Percentiles rank a stretch among this genome's conserved stretches.
Evolutionary conservation across 2,888 invertebrate genomes (phyloP).

Genomic region (Harmothoe impar): DNA sequence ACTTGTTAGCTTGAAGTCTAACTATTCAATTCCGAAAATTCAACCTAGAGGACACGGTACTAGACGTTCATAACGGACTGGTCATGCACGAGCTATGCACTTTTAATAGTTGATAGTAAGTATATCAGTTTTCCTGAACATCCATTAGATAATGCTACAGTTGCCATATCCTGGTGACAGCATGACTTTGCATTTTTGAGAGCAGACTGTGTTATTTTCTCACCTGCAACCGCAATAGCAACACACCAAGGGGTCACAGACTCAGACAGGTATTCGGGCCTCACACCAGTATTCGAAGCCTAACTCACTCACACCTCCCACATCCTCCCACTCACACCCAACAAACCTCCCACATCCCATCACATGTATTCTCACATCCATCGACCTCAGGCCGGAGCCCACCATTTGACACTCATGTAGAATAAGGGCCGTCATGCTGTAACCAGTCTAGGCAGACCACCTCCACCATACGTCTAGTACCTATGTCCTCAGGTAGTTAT

Average conservation of each 20-base stretch:
- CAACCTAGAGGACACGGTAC: neutral
- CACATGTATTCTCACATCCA: neutral
- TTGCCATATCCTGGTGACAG: neutral
- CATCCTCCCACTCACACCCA: neutral
- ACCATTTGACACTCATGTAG: constrained; percentile 30
- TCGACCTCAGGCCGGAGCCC: neutral
- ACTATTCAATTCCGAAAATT: neutral
- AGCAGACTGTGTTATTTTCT: neutral
- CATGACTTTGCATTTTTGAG: neutral
- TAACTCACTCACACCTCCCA: neutral
- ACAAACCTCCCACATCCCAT: neutral
- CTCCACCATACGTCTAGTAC: neutral
- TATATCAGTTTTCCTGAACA: too few relatives aligned
- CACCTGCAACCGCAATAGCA: neutral
- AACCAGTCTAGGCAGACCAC: neutral
- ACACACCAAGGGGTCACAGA: neutral
- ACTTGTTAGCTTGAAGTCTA: neutral
- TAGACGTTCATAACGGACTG: constrained; percentile 31
- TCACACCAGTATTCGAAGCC: neutral
- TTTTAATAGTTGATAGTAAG: too few relatives aligned
- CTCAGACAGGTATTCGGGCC: neutral
- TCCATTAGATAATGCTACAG: too few relatives aligned
- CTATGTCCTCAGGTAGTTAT: neutral
- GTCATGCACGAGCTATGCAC: neutral
- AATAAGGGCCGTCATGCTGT: constrained; percentile 8